Conservation (phyloP, 2,797 vertebrate species). For the Orientallactaga sibirica region DNA sequence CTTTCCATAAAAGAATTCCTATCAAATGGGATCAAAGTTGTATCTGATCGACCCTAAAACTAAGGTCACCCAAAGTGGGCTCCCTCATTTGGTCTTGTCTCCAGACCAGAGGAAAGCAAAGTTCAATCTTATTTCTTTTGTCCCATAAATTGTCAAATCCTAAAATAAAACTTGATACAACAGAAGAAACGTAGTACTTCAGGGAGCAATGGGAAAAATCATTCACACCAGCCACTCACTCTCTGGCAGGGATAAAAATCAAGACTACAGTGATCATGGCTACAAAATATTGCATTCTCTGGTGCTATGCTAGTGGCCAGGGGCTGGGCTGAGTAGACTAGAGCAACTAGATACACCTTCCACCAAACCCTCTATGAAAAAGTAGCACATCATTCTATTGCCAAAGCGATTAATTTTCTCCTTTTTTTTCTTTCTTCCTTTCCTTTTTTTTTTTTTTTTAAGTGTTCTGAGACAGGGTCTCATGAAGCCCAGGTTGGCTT, state of each 20-base stretch:
- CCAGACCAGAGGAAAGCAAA: constrained; percentile 68
- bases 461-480: not conserved
- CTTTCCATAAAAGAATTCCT: constrained; percentile 67
- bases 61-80: not conserved
- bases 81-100: constrained; percentile 33
- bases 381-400: constrained; percentile 4
- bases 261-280: not conserved
- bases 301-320: not conserved
- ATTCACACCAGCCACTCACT: constrained; percentile 13
- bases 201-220: not conserved
- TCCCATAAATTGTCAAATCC: constrained; percentile 56
- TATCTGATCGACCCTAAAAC: constrained; percentile 50
- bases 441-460: too few species aligned
- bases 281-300: constrained; percentile 21
- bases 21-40: constrained; percentile 79
- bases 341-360: constrained; percentile 49
- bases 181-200: constrained; percentile 7
- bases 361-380: not conserved
- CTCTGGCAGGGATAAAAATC: not conserved
- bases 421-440: too few species aligned
- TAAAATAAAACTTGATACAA: constrained; percentile 63
- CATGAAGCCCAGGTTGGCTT: too few species aligned
- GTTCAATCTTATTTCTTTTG: constrained; percentile 63
- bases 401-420: not conserved
- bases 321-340: not conserved